Base-by-base conservation (phyloP, 2,113 vertebrate species). In the Eublepharis macularius region DNA sequence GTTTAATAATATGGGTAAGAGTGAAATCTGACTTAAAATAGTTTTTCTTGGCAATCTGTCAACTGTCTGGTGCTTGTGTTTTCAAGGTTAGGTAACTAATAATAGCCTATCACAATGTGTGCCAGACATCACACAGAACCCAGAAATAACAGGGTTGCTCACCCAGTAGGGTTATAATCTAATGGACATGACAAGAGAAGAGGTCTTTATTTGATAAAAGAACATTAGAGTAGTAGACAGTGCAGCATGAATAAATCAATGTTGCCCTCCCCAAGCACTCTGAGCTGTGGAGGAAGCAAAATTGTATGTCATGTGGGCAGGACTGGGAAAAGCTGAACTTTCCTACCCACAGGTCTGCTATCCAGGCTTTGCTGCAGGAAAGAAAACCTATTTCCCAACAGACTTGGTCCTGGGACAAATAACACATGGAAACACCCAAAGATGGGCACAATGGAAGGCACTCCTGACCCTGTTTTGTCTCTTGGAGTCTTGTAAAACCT, bases 21-120 rank as follows among this genome's bases (percentile, higher is more conserved):
- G 41, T 51, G 65, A 60, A 87, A 49, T 70, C 81, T 51, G 65
- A 39, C 87, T 87, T 72, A 87, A 77, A 66, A 76, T 89, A 76
- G 82, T 85, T 81, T 10, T 10, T 82, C 86, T 5, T 1, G 49
- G 17, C 80, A 87, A 1, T 6, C 80, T 65, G n/a, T 63, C 36
- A 11, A 65, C 70, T 82, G 21, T 24, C 47, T 70, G 8, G 6
- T 87, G 65, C 47, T 47, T 79, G 0, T 81, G 87, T 36, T 76
- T 51, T 83, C 45, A 78, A 76, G 45, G 36, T 77, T 70, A 84
- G 81, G 21, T 34, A 82, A 80, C 80, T 86, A 86, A 80, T 86
- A 86, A 77, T 80, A 72, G 73, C 24, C 78, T 54, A 49, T 63
- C 76, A 85, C 83, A 84, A 29, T 13, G 51, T 47, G 51, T 32